Evolutionary conservation across 2,113 vertebrate species (phyloP).

Genomic region (Atrichornis clamosus): DNA sequence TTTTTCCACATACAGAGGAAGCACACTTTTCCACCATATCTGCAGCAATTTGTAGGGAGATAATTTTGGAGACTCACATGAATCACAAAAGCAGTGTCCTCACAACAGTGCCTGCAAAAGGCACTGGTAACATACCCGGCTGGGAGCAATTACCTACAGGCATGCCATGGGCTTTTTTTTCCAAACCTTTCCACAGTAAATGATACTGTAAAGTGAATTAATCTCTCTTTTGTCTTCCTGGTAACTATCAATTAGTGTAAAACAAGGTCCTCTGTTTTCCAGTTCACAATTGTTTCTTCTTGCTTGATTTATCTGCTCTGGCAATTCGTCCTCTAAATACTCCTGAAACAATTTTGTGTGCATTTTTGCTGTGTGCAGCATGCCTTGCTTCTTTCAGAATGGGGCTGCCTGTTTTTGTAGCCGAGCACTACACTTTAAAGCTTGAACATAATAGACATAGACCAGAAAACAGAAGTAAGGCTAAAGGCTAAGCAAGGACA

Average conservation of each 20-base stretch:
- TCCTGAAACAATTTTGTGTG: neutral
- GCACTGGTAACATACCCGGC: neutral
- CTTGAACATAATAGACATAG: neutral
- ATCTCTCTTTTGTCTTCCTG: neutral
- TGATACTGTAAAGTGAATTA: conserved; percentile 11
- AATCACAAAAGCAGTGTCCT: neutral
- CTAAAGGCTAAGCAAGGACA: neutral
- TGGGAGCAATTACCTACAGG: neutral
- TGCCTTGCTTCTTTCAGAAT: neutral
- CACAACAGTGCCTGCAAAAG: neutral
- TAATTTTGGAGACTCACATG: conserved; percentile 14
- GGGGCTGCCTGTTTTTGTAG: neutral
- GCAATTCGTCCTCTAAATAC: neutral
- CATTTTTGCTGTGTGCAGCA: neutral
- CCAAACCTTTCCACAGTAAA: neutral
- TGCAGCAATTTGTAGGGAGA: neutral
- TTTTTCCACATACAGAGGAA: neutral
- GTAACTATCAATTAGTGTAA: conserved; percentile 31
- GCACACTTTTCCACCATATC: neutral
- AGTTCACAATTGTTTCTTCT: conserved; percentile 13
- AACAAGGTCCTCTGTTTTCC: neutral
- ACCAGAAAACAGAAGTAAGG: neutral
- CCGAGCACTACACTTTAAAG: neutral
- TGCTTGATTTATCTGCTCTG: neutral
- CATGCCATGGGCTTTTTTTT: neutral